A percentile compares a stretch with the other conserved stretches of the same genome.
These are phyloP conservation scores for Plebejus anna DNA, from an alignment of 2,888 invertebrate species.

Conservation along the genomic window DNA sequence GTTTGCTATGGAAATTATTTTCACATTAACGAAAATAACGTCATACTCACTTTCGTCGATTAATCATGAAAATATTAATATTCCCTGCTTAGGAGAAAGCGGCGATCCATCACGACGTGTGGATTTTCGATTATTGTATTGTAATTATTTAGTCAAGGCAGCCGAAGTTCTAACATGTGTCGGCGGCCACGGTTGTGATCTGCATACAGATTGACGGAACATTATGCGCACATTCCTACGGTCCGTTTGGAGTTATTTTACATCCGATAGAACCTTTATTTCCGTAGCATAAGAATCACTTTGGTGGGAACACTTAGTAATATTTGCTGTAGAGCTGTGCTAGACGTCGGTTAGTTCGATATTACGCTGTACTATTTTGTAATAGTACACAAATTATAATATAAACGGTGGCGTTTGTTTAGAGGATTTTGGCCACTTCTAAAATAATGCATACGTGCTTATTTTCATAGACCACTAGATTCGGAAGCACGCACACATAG, in stretches of 20 bases:
- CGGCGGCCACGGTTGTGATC: constrained; percentile 58
- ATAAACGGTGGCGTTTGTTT: not conserved
- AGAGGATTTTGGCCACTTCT: not conserved
- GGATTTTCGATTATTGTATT: not conserved
- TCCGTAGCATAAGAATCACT: not conserved
- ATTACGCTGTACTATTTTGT: not conserved
- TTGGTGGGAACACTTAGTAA: not conserved
- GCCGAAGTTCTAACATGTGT: constrained; percentile 41
- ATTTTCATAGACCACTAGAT: no score
- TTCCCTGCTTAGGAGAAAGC: constrained; percentile 4
- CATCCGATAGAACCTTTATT: not conserved
- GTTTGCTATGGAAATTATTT: not conserved
- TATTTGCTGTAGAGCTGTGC: constrained; percentile 32
- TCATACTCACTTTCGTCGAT: constrained; percentile 20
- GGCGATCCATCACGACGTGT: constrained; percentile 26
- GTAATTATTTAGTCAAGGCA: constrained; percentile 21
- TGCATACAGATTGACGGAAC: constrained; percentile 67
- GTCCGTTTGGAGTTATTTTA: not conserved
- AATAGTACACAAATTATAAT: not conserved
- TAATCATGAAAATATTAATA: constrained; percentile 24
- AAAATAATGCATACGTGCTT: not conserved
- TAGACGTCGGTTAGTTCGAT: not conserved
- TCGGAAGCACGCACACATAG: no score
- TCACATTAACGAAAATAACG: constrained; percentile 20
- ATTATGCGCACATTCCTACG: constrained; percentile 63